phyloP scores from a whole-genome alignment of 2,113 vertebrate species.

The Verasper variegatus region DNA sequence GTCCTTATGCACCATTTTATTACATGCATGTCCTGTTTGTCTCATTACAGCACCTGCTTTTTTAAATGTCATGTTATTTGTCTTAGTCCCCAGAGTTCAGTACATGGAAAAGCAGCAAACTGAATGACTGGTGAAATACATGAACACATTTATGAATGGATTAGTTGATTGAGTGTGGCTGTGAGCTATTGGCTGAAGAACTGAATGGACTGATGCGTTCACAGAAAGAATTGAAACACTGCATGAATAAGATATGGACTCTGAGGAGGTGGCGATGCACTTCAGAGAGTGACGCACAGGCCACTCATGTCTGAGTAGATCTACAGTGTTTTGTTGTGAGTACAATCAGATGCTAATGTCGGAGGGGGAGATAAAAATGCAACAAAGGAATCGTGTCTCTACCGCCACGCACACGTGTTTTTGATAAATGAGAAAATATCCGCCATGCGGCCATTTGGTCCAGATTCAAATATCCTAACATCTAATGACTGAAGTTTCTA shows the following conservation, averaged over 20 bases:
- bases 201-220: slow-evolving; percentile 5
- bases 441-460: not conserved
- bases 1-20: too few species aligned
- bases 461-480: not conserved
- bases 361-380: not conserved
- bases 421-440: not conserved
- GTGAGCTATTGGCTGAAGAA: not conserved
- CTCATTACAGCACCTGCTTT: too few species aligned
- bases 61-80: too few species aligned
- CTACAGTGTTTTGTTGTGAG: not conserved
- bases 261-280: not conserved
- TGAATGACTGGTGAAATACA: not conserved
- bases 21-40: too few species aligned
- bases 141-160: slow-evolving; percentile 6
- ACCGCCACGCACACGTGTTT: too few species aligned
- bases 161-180: not conserved
- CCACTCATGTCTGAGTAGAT: not conserved
- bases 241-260: slow-evolving; percentile 4
- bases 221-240: not conserved
- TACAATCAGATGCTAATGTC: not conserved
- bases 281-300: not conserved
- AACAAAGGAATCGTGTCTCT: not conserved
- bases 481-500: too few species aligned
- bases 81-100: not conserved
- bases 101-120: not conserved